A percentile compares a stretch with the other conserved stretches of the same genome.
Conservation (phyloP, 2,888 invertebrate genomes). For the Listrodromus nycthemerus region DNA sequence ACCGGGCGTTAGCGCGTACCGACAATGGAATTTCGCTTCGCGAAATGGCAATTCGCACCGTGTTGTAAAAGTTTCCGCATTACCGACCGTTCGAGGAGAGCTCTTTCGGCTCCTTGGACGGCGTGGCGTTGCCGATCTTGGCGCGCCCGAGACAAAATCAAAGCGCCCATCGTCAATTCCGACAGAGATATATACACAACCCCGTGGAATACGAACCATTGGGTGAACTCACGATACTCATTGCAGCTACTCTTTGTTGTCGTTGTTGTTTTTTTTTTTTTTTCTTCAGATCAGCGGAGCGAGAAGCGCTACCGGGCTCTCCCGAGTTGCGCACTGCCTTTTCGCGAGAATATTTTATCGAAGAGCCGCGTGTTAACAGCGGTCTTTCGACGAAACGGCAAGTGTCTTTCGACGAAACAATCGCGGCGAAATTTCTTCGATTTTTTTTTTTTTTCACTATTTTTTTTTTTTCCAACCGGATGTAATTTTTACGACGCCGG, state of each 20-base stretch:
- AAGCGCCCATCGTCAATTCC: conserved; percentile 50
- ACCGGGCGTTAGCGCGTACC: conserved; percentile 56
- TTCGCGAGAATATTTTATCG: conserved; percentile 27
- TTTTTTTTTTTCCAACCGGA: conserved; percentile 14
- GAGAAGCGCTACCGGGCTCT: conserved; percentile 44
- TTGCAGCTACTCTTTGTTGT: conserved; percentile 41
- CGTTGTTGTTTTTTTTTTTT: conserved; percentile 46
- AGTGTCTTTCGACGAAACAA: conserved; percentile 64
- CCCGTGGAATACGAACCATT: conserved; percentile 66
- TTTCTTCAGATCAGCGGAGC: conserved; percentile 54
- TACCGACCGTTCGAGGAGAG: background rate
- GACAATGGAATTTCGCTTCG: conserved; percentile 67
- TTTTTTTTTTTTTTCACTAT: conserved; percentile 7
- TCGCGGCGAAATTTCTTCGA: conserved; percentile 4
- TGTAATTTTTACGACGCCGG: background rate
- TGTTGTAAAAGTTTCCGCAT: conserved; percentile 39
- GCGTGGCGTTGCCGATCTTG: conserved; percentile 2
- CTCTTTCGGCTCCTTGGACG: conserved; percentile 11
- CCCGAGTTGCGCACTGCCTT: conserved; percentile 7
- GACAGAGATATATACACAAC: conserved; percentile 31
- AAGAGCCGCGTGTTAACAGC: conserved; percentile 49
- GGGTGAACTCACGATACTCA: conserved; percentile 45
- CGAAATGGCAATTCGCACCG: conserved; percentile 67
- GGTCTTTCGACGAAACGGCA: conserved; percentile 66
- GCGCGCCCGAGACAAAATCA: conserved; percentile 55